Evolutionary conservation across 2,888 invertebrate genomes (phyloP).

Genomic region (Tipula vernalis): DNA sequence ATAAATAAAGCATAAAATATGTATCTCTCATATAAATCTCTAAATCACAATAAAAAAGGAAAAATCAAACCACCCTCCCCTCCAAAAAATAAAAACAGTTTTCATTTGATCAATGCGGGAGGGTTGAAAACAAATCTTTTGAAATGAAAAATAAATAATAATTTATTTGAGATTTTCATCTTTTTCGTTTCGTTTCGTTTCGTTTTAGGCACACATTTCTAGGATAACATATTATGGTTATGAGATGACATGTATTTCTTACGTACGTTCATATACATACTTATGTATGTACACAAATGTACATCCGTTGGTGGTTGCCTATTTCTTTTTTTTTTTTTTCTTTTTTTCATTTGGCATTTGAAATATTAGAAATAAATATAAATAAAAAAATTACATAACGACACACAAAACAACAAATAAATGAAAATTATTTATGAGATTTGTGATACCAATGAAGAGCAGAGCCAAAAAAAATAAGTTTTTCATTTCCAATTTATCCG

Average conservation of each 20-base stretch:
- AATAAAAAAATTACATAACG: neutral
- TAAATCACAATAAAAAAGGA: neutral
- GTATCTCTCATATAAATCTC: neutral
- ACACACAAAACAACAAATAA: neutral
- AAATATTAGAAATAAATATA: neutral
- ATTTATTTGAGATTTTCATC: slow-evolving; percentile 4
- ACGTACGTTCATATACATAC: neutral
- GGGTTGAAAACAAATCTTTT: neutral
- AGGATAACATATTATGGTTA: neutral
- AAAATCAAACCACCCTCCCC: neutral
- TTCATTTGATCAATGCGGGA: neutral
- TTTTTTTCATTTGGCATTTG: neutral
- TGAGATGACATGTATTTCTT: neutral
- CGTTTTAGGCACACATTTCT: neutral
- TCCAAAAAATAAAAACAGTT: neutral
- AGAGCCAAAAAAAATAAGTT: neutral
- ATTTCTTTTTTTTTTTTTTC: neutral
- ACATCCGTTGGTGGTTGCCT: neutral
- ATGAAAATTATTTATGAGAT: slow-evolving; percentile 4
- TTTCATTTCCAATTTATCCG: neutral
- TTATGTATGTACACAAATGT: neutral
- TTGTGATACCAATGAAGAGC: neutral
- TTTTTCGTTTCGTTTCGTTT: neutral
- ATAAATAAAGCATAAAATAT: neutral
- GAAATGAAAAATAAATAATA: slow-evolving; percentile 4